phyloP scores from a whole-genome alignment of 2,888 invertebrate species.

The Eupithecia subfuscata region DNA sequence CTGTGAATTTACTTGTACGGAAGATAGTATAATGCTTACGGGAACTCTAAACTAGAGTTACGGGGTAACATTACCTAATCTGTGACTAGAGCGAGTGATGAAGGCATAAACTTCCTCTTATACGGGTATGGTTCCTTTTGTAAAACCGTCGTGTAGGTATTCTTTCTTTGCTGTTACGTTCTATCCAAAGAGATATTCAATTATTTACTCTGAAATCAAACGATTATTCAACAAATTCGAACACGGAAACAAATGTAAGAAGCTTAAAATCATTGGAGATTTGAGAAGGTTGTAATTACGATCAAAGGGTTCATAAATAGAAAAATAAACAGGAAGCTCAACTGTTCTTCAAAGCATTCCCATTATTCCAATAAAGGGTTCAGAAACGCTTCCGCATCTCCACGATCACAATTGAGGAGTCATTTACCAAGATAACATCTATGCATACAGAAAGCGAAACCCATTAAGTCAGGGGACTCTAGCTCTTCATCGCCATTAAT shows the following conservation, averaged over 20 bases:
- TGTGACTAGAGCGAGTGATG: background rate
- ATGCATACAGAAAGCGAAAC: slow-evolving; percentile 4
- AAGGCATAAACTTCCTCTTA: background rate
- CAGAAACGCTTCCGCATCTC: slow-evolving; percentile 1
- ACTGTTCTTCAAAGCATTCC: background rate
- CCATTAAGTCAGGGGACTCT: background rate
- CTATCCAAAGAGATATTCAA: background rate
- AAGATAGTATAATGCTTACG: background rate
- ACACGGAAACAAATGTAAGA: background rate
- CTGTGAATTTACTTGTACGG: background rate
- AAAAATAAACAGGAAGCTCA: background rate
- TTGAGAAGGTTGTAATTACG: background rate
- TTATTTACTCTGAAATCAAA: background rate
- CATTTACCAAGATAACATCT: slow-evolving; percentile 6
- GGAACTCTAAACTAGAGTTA: background rate
- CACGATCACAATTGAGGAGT: background rate
- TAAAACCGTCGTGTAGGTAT: background rate
- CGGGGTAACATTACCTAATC: background rate
- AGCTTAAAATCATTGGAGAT: background rate
- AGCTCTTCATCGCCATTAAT: slow-evolving; percentile 2
- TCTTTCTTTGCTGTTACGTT: background rate
- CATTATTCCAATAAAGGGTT: background rate
- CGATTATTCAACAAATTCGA: background rate
- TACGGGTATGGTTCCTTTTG: background rate
- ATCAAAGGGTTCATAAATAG: background rate